Base-by-base conservation (phyloP, 2,888 invertebrate species). In the Aphodius sticticus region DNA sequence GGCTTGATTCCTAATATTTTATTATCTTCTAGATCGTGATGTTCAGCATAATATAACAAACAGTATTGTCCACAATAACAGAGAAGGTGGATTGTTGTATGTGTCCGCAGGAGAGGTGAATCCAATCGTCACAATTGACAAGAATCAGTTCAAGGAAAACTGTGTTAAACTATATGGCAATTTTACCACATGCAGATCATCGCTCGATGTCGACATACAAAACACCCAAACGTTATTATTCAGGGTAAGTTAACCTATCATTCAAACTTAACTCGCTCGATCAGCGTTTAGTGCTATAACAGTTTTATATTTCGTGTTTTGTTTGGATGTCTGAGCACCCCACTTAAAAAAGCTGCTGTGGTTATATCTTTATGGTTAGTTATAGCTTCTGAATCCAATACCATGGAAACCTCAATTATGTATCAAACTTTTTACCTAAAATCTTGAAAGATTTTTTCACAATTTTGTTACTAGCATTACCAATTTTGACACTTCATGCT, bases 101-200 rank as follows among this genome's bases (percentile, higher is more conserved):
- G 93, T 94, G 75, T 96, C 97, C 26, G 98, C 96, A 0, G 99
- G 99, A 0, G 99, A 99, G 90, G 95, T 97, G 0, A 98, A 98
- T 85, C 99, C 99, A 0, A 92, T 96, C 16, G 91, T 99, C 12
- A 96, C 96, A 0, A 91, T 99, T 0, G 95, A 96, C 82, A 93
- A 94, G 83, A 98, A 97, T 89, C 95, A 96, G 86, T 94, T 99
- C 82, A 92, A 92, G 70, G 90, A 93, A 79, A 99, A 99, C 88
- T 98, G 99, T 79, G 91, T 94, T 12, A 95, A 96, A 85, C 90
- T 99, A 36, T 98, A 97, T 86, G 98, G 97, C 0, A 99, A 99
- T 88, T 96, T 99, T 86, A 97, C 98, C 0, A 94, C 98, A 3
- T 95, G 98, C 86, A 92, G 92, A 84, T 93, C 96, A n/a, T 95